These are phyloP conservation scores for Echeneis naucrates DNA, from an alignment of 2,797 vertebrate genomes.

Conservation along the genomic window DNA sequence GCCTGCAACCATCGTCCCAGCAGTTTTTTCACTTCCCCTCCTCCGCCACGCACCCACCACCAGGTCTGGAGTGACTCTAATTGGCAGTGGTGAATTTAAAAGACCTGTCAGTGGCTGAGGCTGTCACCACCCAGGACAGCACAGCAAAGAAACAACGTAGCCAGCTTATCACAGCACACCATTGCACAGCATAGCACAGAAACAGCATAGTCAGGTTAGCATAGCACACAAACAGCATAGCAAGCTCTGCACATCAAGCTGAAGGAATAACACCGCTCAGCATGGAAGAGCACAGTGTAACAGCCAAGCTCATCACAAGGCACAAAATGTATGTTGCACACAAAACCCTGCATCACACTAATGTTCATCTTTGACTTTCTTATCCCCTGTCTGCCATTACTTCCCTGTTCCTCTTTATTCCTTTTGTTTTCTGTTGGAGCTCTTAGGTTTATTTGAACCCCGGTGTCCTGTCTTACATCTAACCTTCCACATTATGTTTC, in stretches of 20 bases:
- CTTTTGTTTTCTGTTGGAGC: neutral
- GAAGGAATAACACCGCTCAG: slow-evolving; percentile 44
- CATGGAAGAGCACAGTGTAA: slow-evolving; percentile 13
- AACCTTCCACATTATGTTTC: slow-evolving; percentile 11
- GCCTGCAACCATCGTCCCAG: slow-evolving; percentile 79
- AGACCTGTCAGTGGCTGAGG: slow-evolving; percentile 81
- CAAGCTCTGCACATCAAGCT: slow-evolving; percentile 47
- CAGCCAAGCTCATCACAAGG: slow-evolving; percentile 39
- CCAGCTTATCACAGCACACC: slow-evolving; percentile 61
- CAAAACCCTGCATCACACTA: slow-evolving; percentile 17
- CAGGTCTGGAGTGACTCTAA: slow-evolving; percentile 86
- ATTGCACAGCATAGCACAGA: slow-evolving; percentile 40
- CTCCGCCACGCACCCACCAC: slow-evolving; percentile 58
- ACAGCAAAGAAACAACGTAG: slow-evolving; percentile 74
- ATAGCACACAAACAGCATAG: slow-evolving; percentile 45
- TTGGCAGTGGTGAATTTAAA: slow-evolving; percentile 87
- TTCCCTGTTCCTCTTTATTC: neutral
- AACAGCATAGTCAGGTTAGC: slow-evolving; percentile 56
- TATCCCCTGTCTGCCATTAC: neutral
- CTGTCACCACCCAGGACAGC: slow-evolving; percentile 78
- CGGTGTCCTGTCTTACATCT: slow-evolving; percentile 20
- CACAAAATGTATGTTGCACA: slow-evolving; percentile 14
- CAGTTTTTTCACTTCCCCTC: slow-evolving; percentile 55
- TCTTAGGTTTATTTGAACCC: slow-evolving; percentile 27
- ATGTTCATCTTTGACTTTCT: slow-evolving; percentile 12